Conservation (phyloP, 2,888 invertebrate species). For the Stenodera caucasica region DNA sequence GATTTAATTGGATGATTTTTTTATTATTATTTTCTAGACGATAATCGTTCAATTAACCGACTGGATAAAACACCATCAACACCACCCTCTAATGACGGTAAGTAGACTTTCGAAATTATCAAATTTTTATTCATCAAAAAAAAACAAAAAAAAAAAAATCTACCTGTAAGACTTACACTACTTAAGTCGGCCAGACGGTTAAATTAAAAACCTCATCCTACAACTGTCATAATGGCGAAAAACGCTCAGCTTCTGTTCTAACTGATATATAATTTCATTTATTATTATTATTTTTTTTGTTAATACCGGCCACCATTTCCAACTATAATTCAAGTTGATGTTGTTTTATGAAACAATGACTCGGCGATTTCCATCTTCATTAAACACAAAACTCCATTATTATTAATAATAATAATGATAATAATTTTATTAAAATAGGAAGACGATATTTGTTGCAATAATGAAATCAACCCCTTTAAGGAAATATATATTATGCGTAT, state of each 20-base stretch:
- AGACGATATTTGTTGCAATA: slow-evolving; percentile 42
- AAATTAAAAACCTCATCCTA: slow-evolving; percentile 37
- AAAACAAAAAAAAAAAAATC: too few species aligned
- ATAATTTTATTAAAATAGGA: slow-evolving; percentile 26
- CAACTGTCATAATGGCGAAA: slow-evolving; percentile 35
- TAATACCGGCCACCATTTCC: neutral
- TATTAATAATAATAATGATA: too few species aligned
- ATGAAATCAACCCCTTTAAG: slow-evolving; percentile 45
- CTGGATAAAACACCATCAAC: slow-evolving; percentile 79
- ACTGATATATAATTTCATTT: slow-evolving; percentile 38
- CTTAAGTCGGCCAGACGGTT: slow-evolving; percentile 31
- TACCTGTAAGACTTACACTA: slow-evolving; percentile 29
- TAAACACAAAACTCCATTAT: too few species aligned
- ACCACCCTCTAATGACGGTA: slow-evolving; percentile 71
- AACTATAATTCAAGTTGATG: neutral
- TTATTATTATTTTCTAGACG: slow-evolving; percentile 57
- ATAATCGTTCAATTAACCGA: slow-evolving; percentile 58
- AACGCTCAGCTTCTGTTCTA: slow-evolving; percentile 34
- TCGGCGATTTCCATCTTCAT: slow-evolving; percentile 26
- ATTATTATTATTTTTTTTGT: too few species aligned
- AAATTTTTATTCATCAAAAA: slow-evolving; percentile 19
- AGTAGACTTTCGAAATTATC: slow-evolving; percentile 49
- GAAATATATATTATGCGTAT: slow-evolving; percentile 48
- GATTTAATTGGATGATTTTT: slow-evolving; percentile 8
- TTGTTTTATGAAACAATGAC: neutral